Base-by-base conservation (phyloP, 2,888 invertebrate genomes). In the Osmoderma eremita region DNA sequence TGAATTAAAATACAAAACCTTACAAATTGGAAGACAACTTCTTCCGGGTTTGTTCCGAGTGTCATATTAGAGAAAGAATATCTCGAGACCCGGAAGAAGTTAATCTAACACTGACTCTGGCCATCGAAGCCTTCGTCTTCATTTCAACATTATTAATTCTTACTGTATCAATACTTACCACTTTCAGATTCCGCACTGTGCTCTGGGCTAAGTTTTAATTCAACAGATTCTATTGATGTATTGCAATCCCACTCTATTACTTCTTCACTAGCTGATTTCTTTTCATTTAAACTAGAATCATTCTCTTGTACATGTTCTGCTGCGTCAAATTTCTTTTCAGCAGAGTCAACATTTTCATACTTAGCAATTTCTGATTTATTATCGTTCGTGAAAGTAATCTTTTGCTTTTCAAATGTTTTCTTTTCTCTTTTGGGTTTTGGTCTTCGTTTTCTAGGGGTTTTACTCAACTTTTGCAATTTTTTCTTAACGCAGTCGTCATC, bases 171-270 rank as follows among this genome's bases (percentile, higher is more conserved):
- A 58, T 10, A 71, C 73, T 75, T 74, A 80, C 81, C 81, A 73
- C 78, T 80, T 74, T 78, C 81, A 3, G 81, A 81, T 69, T 81
- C 82, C 3, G 79, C 78, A 71, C 81, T 81, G n/a, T 74, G 79
- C 50, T 77, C 80, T 0, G 81, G 80, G 71, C 79, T 80, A 6
- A 71, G 69, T 67, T 77, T 75, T 24, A 77, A 63, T 65, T 79
- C 78, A 8, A 72, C 70, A 13, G 76, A 75, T 51, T 78, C 78
- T 15, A 76, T 72, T 2, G 77, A 77, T 3, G 75, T 73, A 63
- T 75, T 77, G 63, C 74, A 75, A 69, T 78, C 79, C 76, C 74
- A 78, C 67, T 78, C 79, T 42, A 69, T 69, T 17, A 67, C 61
- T 63, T 69, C 69, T 45, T 70, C 67, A 6, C 13, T 36, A 13